These are phyloP conservation scores for Mesopsocus fuscifrons DNA, from an alignment of 2,888 invertebrate species.

Conservation along the genomic window DNA sequence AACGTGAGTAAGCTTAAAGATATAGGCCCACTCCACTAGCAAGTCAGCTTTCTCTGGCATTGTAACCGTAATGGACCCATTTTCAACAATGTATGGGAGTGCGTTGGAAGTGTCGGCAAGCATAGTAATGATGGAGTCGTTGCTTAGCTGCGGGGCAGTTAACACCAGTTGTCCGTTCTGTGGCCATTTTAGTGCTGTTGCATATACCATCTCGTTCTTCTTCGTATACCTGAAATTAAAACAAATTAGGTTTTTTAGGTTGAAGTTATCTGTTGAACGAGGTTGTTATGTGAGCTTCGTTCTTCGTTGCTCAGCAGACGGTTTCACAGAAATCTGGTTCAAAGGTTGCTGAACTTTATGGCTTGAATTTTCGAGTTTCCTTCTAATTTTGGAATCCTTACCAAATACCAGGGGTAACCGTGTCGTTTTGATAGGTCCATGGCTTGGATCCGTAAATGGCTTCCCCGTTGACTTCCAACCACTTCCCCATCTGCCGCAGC, in stretches of 20 bases:
- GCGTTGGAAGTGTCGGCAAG: background rate
- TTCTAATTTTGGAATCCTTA: slow-evolving; percentile 29
- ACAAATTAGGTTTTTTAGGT: too few species aligned
- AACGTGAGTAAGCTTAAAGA: slow-evolving; percentile 21
- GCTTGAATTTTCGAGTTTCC: slow-evolving; percentile 17
- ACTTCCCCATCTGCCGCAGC: slow-evolving; percentile 51
- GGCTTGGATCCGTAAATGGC: slow-evolving; percentile 64
- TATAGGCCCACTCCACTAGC: slow-evolving; percentile 29
- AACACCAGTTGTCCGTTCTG: slow-evolving; percentile 31
- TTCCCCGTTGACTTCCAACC: slow-evolving; percentile 71
- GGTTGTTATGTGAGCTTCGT: too few species aligned
- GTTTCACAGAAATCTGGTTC: too few species aligned
- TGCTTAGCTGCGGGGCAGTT: slow-evolving; percentile 23
- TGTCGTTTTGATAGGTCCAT: slow-evolving; percentile 69
- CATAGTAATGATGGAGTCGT: background rate
- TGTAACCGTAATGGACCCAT: slow-evolving; percentile 22
- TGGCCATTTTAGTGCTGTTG: slow-evolving; percentile 52
- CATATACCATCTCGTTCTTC: slow-evolving; percentile 33
- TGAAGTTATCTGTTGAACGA: too few species aligned
- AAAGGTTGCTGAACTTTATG: too few species aligned
- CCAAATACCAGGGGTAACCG: slow-evolving; percentile 51
- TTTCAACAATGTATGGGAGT: slow-evolving; percentile 22
- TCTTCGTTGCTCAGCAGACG: too few species aligned
- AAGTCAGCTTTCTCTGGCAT: slow-evolving; percentile 28
- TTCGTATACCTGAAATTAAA: slow-evolving; percentile 20